A percentile compares a stretch with the other conserved stretches of the same genome.
These are phyloP conservation scores for Tyrophagus putrescentiae DNA, from an alignment of 1,140 invertebrate species.

Conservation along the genomic window DNA sequence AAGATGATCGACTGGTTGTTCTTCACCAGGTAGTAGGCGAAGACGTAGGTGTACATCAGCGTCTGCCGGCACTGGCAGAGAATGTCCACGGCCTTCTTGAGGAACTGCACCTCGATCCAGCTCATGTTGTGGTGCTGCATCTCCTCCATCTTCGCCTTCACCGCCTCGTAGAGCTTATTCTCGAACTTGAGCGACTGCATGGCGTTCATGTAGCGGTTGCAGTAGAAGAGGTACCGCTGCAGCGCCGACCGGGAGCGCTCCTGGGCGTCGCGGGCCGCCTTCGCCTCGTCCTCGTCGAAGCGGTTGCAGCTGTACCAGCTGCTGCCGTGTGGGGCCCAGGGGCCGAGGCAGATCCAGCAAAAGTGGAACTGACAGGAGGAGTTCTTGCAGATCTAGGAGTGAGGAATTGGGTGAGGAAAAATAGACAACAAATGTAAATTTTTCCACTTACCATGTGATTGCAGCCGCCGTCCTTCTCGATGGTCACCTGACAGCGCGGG, in stretches of 20 bases:
- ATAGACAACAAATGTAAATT: neutral
- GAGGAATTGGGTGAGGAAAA: too few species aligned
- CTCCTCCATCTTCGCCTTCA: slow-evolving; percentile 97
- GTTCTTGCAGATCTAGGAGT: slow-evolving; percentile 65
- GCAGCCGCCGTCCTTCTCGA: slow-evolving; percentile 95
- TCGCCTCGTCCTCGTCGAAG: slow-evolving; percentile 92
- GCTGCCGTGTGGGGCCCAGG: slow-evolving; percentile 95
- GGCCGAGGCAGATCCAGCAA: slow-evolving; percentile 96
- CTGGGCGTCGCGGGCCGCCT: slow-evolving; percentile 85
- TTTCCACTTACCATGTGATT: slow-evolving; percentile 69
- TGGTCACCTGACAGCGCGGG: slow-evolving; percentile 93
- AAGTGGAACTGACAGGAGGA: slow-evolving; percentile 95
- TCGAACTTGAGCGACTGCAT: slow-evolving; percentile 98
- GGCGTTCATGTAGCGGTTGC: slow-evolving; percentile 98
- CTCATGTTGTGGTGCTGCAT: slow-evolving; percentile 99
- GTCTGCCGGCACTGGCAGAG: slow-evolving; percentile 92
- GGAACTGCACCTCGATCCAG: slow-evolving; percentile 82
- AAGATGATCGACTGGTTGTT: slow-evolving; percentile 99
- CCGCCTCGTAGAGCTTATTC: slow-evolving; percentile 77
- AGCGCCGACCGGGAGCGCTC: slow-evolving; percentile 77
- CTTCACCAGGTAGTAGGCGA: slow-evolving; percentile 93
- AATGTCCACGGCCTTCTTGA: slow-evolving; percentile 91
- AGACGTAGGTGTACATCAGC: slow-evolving; percentile 97
- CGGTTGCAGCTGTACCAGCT: slow-evolving; percentile 98
- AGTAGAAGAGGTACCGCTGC: slow-evolving; percentile 93